These are phyloP conservation scores for Pluvialis apricaria DNA, from an alignment of 2,113 vertebrate genomes.

Conservation along the genomic window DNA sequence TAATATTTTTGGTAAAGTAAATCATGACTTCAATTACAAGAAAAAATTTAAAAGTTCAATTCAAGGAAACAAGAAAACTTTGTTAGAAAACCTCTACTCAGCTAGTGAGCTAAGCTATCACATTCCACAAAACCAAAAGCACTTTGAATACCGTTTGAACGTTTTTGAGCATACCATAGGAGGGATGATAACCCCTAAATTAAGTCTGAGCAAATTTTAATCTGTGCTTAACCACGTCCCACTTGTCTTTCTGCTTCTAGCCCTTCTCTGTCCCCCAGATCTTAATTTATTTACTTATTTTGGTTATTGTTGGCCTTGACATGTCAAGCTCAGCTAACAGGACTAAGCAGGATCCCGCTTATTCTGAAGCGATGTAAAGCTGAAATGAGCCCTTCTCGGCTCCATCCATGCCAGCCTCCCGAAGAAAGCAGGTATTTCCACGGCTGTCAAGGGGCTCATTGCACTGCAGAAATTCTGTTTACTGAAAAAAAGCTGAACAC, in stretches of 20 bases:
- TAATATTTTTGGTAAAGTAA: neutral
- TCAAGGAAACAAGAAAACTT: neutral
- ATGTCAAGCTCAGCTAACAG: neutral
- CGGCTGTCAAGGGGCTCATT: neutral
- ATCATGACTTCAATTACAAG: neutral
- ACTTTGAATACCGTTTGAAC: neutral
- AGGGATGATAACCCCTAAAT: neutral
- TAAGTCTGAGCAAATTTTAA: neutral
- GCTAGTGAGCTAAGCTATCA: neutral
- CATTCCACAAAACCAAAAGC: neutral
- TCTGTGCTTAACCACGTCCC: neutral
- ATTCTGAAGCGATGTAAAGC: neutral
- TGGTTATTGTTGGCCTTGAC: neutral
- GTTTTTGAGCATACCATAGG: neutral
- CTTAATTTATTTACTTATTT: conserved; percentile 4
- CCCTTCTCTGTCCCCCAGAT: neutral
- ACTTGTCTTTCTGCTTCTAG: neutral
- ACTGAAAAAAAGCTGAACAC: neutral
- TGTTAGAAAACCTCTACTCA: neutral
- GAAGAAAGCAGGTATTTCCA: neutral
- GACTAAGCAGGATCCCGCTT: neutral
- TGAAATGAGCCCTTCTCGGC: neutral
- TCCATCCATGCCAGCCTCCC: neutral
- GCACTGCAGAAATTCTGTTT: neutral
- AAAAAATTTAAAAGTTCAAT: neutral